phyloP scores from a whole-genome alignment of 2,797 vertebrate species.

The Linurgus olivaceus region DNA sequence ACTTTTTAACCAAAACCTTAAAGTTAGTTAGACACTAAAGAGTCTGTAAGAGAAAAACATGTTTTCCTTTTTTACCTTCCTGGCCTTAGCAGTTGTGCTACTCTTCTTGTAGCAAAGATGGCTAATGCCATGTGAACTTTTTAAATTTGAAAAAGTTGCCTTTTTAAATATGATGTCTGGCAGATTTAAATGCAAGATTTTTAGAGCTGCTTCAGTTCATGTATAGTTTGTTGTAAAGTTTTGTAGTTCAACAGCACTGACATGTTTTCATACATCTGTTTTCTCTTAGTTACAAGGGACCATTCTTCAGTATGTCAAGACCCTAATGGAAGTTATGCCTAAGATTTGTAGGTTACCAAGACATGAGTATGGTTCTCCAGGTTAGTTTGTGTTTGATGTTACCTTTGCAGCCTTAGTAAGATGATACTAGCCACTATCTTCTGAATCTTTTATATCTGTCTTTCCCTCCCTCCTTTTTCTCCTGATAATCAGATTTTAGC shows the following conservation, averaged over 20 bases:
- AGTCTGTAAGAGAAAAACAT: neutral
- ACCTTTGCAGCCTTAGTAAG: neutral
- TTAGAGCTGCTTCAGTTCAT: neutral
- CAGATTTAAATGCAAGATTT: neutral
- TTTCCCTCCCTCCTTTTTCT: neutral
- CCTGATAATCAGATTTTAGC: neutral
- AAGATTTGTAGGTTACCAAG: constrained; percentile 85
- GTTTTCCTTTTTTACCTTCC: neutral
- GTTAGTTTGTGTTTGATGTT: constrained; percentile 63
- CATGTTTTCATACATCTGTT: neutral
- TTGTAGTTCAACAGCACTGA: neutral
- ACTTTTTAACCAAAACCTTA: neutral
- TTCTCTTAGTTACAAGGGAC: constrained; percentile 81
- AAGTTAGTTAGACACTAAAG: neutral
- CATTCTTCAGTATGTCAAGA: constrained; percentile 85
- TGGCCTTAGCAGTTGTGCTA: neutral
- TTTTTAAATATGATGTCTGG: neutral
- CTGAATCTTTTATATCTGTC: neutral
- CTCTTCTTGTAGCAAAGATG: neutral
- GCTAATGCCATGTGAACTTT: neutral
- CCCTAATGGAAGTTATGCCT: constrained; percentile 87
- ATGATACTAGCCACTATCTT: neutral
- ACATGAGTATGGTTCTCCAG: constrained; percentile 85
- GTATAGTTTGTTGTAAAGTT: neutral
- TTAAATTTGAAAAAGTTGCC: neutral